Base-by-base conservation (phyloP, 2,113 vertebrate species). In the Lipophrys pholis region DNA sequence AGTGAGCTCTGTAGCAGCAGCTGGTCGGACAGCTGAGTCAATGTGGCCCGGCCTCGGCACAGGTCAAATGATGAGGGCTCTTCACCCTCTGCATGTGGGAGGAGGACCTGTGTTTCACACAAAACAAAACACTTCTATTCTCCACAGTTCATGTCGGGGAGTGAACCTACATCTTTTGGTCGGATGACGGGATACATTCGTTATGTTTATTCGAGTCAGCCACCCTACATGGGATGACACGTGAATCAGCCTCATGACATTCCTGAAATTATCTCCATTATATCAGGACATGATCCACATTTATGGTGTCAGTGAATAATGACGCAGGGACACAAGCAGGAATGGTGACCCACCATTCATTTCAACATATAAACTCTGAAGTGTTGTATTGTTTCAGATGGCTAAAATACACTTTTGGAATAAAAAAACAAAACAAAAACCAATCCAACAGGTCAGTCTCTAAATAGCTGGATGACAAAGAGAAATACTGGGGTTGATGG, bases 31-130 rank as follows among this genome's bases (percentile, higher is more conserved):
- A 74, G 77, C 77, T 85, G 75, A 65, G 60, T 64, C 75, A 82
- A 80, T 66, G 51, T 30, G 17, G 43, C 61, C 7, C n/a, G n/a
- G n/a, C 21, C 57, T n/a, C 66, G 76, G 71, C 80, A 61, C 56
- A 71, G 60, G 59, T 73, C 59, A 57, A 60, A 80, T 56, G 46
- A 77, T 70, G 78, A 78, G 76, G 70, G 45, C 61, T 69, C n/a
- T 38, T 48, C 0, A 7, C 65, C 36, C 14, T 45, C 7, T 42
- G 46, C 11, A 5, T 30, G 42, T 43, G 42, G 51, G 69, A 76
- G 51, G 69, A 76, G 48, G 42, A 74, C 36, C 39, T 11, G 30
- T 6, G 38, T 56, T 67, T 15, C 42, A 4, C 45, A 40, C 48
- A 42, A 35, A 64, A 40, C 48, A 42, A 35, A 64, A 42, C 39